Evolutionary conservation across 2,888 invertebrate genomes (phyloP).

Genomic region (Drosophila nigritarsus): DNA sequence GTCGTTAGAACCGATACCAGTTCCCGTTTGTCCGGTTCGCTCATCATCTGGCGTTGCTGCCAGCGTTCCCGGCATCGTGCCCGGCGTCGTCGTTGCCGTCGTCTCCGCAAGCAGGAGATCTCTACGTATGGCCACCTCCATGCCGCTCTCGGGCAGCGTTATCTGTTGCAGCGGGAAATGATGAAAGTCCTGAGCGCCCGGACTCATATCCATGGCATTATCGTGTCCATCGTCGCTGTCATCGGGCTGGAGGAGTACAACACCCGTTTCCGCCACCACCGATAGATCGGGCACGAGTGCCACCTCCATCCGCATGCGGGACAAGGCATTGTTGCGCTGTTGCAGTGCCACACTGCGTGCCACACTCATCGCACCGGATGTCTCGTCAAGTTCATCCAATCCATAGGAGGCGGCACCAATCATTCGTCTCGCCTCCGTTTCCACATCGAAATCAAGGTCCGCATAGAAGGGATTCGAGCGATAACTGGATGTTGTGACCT

Average conservation of each 20-base stretch:
- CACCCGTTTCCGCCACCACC: conserved; percentile 84
- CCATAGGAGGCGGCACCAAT: conserved; percentile 84
- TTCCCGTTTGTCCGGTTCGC: conserved; percentile 55
- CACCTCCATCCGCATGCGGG: conserved; percentile 83
- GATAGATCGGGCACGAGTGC: conserved; percentile 85
- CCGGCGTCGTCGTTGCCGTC: conserved; percentile 42
- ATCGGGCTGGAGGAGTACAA: conserved; percentile 81
- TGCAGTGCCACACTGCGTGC: conserved; percentile 43
- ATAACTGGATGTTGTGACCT: conserved; percentile 87
- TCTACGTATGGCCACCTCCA: conserved; percentile 85
- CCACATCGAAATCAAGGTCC: conserved; percentile 92
- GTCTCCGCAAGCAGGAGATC: conserved; percentile 79
- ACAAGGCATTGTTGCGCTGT: conserved; percentile 43
- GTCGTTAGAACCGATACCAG: conserved; percentile 7
- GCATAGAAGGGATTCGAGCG: conserved; percentile 88
- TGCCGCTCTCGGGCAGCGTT: conserved; percentile 83
- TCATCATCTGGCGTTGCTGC: neutral
- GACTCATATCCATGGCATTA: conserved; percentile 69
- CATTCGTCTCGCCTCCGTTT: conserved; percentile 82
- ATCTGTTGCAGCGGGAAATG: conserved; percentile 83
- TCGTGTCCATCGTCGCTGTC: conserved; percentile 79
- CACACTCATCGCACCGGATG: conserved; percentile 64
- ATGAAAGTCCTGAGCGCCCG: conserved; percentile 77
- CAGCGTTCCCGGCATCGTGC: conserved; percentile 12
- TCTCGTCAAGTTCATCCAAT: conserved; percentile 69